These are phyloP conservation scores for Tympanuchus pallidicinctus DNA, from an alignment of 2,113 vertebrate species.

Conservation along the genomic window DNA sequence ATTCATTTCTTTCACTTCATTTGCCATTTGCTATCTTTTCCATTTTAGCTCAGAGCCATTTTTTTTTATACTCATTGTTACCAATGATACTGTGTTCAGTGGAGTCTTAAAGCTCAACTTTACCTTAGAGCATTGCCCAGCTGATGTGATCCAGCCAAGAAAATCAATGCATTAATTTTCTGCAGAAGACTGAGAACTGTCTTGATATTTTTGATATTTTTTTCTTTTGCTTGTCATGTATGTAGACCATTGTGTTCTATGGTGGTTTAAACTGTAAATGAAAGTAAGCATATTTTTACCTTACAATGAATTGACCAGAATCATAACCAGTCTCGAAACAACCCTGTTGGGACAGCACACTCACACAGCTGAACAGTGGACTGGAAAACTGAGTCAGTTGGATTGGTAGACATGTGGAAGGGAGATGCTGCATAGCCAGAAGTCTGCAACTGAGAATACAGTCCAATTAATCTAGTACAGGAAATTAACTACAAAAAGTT, in stretches of 20 bases:
- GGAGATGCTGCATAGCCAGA: background rate
- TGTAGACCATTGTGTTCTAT: background rate
- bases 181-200: background rate
- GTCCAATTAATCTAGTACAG: background rate
- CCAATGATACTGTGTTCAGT: background rate
- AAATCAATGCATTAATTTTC: slow-evolving; percentile 37
- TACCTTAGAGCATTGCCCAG: background rate
- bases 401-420: background rate
- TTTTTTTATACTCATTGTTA: background rate
- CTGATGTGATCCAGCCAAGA: background rate
- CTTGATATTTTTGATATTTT: background rate
- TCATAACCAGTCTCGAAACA: background rate
- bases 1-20: background rate
- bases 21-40: background rate
- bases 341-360: background rate
- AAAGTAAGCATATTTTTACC: background rate
- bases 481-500: background rate
- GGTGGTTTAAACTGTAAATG: background rate
- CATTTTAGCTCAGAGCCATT: background rate
- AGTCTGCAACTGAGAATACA: no score
- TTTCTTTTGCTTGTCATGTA: background rate
- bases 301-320: background rate
- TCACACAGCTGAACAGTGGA: background rate
- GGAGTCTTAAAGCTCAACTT: background rate
- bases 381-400: background rate